phyloP scores from a whole-genome alignment of 2,888 invertebrate genomes.

The Agriopis marginaria region DNA sequence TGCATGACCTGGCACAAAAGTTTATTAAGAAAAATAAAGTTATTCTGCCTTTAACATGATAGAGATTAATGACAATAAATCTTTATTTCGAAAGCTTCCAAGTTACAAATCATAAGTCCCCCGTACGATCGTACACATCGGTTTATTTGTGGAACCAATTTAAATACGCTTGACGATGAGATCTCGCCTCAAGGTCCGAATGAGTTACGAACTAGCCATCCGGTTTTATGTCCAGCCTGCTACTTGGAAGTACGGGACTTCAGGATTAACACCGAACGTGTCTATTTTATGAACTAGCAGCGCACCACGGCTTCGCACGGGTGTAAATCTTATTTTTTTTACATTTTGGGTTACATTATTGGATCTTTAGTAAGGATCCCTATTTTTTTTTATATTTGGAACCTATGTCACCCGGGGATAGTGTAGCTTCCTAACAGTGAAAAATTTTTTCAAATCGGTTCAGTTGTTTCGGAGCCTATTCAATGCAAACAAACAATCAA shows the following conservation, averaged over 20 bases:
- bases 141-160: conserved; percentile 68
- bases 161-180: conserved; percentile 65
- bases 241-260: conserved; percentile 25
- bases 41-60: conserved; percentile 28
- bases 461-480: too few relatives aligned
- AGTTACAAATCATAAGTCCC: conserved; percentile 51
- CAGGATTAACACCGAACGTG: conserved; percentile 16
- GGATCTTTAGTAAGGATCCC: too few relatives aligned
- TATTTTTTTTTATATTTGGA: too few relatives aligned
- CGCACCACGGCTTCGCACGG: too few relatives aligned
- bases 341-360: too few relatives aligned
- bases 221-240: conserved; percentile 48
- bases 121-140: conserved; percentile 36
- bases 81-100: conserved; percentile 42
- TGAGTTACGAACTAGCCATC: conserved; percentile 49
- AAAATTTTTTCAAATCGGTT: too few relatives aligned
- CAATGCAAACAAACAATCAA: too few relatives aligned
- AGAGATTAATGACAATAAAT: conserved; percentile 44
- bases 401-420: too few relatives aligned
- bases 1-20: conserved; percentile 31
- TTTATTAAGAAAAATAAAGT: conserved; percentile 8
- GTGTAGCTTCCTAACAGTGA: too few relatives aligned
- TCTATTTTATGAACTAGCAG: conserved; percentile 7
- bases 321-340: too few relatives aligned
- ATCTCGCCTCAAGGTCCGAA: conserved; percentile 38